Evolutionary conservation across 2,113 vertebrate species (phyloP).

Genomic region (Colossoma macropomum): DNA sequence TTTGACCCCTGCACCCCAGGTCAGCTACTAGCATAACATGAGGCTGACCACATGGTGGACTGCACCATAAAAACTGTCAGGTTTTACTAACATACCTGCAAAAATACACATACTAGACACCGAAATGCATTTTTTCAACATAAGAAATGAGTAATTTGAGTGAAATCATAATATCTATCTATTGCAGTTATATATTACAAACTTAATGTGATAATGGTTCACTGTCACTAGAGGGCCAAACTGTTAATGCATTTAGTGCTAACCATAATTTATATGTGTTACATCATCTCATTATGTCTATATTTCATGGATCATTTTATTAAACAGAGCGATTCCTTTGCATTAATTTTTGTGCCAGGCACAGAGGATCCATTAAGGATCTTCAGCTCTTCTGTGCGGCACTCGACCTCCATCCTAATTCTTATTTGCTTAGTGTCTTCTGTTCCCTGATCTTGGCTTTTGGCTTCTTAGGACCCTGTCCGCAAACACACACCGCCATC

Average conservation of each 20-base stretch:
- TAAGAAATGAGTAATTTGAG: not conserved
- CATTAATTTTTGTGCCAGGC: not conserved
- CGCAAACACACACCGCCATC: slow-evolving; percentile 33
- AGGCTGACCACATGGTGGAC: slow-evolving; percentile 53
- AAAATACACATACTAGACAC: not conserved
- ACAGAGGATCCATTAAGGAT: slow-evolving; percentile 16
- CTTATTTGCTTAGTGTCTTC: slow-evolving; percentile 29
- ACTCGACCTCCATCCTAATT: slow-evolving; percentile 37
- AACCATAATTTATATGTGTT: not conserved
- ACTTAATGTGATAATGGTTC: not conserved
- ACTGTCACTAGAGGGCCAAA: not conserved
- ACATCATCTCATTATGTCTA: not conserved
- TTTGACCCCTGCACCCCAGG: slow-evolving; percentile 52
- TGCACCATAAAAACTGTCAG: slow-evolving; percentile 40
- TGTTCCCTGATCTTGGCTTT: slow-evolving; percentile 37
- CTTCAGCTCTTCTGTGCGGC: slow-evolving; percentile 20
- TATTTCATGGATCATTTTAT: not conserved
- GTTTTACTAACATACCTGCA: slow-evolving; percentile 28
- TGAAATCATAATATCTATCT: not conserved
- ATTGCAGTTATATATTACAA: not conserved
- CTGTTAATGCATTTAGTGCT: not conserved
- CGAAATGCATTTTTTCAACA: not conserved
- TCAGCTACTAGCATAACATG: slow-evolving; percentile 57
- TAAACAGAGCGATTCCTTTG: not conserved
- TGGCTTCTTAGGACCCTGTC: slow-evolving; percentile 42